A percentile compares a stretch with the other conserved stretches of the same genome.
Conservation (phyloP, 2,113 vertebrate species). For the Oncorhynchus kisutch region DNA sequence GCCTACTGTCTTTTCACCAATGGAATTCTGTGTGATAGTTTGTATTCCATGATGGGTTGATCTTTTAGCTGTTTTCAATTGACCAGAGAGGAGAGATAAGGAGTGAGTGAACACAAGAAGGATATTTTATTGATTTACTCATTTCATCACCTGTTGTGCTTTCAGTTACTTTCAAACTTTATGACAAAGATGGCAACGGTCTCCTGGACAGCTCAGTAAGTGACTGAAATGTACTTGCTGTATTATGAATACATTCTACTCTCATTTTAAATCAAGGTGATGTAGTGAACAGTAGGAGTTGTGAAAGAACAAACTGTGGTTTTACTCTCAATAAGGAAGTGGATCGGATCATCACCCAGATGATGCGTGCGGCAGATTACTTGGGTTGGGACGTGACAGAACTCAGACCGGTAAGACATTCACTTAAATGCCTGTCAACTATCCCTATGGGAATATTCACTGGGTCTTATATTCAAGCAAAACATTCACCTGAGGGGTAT, state of each 20-base stretch:
- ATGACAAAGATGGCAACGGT: constrained; percentile 89
- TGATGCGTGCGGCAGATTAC: constrained; percentile 93
- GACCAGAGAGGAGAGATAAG: background rate
- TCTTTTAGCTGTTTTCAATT: background rate
- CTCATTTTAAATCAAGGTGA: too few relatives aligned
- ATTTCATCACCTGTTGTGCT: constrained; percentile 27
- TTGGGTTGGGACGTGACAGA: constrained; percentile 92
- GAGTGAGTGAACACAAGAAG: constrained; percentile 1
- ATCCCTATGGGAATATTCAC: background rate
- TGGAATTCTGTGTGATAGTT: background rate
- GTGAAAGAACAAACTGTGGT: constrained; percentile 3
- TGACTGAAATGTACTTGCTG: constrained; percentile 12
- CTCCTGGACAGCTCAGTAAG: constrained; percentile 90
- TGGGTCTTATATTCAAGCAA: background rate
- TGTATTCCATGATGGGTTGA: background rate
- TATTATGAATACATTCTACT: background rate
- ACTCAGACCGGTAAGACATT: constrained; percentile 81
- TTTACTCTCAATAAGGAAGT: constrained; percentile 79
- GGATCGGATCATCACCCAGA: constrained; percentile 89
- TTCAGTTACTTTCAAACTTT: constrained; percentile 89
- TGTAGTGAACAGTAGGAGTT: background rate
- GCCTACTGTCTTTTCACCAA: background rate
- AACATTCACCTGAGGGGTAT: background rate
- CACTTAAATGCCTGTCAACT: background rate
- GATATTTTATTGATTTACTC: constrained; percentile 2